A percentile compares a stretch with the other conserved stretches of the same genome.
These are phyloP conservation scores for Nephrotoma guestfalica DNA, from an alignment of 2,888 invertebrate genomes.

Conservation along the genomic window DNA sequence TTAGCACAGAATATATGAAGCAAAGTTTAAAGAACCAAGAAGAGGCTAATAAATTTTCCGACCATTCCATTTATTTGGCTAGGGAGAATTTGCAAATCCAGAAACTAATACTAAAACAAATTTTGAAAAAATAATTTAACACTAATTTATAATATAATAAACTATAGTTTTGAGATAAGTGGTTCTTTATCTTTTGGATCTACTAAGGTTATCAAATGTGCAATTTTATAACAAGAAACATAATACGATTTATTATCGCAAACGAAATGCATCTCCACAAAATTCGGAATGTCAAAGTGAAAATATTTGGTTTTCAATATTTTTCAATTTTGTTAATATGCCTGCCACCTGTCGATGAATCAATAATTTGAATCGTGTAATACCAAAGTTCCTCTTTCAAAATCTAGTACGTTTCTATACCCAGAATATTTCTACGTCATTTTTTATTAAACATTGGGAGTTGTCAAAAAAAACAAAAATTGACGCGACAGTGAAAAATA, in stretches of 20 bases:
- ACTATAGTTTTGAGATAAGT: not conserved
- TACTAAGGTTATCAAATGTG: too few species aligned
- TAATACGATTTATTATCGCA: too few species aligned
- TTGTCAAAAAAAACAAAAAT: slow-evolving; percentile 4
- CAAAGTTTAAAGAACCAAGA: not conserved
- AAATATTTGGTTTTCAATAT: too few species aligned
- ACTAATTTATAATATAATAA: not conserved
- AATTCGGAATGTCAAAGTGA: too few species aligned
- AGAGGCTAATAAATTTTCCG: not conserved
- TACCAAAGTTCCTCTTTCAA: not conserved
- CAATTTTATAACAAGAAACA: too few species aligned
- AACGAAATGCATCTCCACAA: too few species aligned
- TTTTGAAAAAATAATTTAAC: not conserved
- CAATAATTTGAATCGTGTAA: not conserved
- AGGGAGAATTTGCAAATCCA: not conserved
- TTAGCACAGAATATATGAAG: not conserved
- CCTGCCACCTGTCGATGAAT: not conserved
- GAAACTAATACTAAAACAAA: not conserved
- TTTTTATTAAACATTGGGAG: not conserved
- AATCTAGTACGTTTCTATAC: not conserved
- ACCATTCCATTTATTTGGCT: not conserved
- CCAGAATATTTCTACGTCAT: not conserved
- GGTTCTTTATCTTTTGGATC: too few species aligned
- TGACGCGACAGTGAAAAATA: slow-evolving; percentile 1
- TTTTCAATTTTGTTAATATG: too few species aligned